Percentiles rank a stretch among this genome's conserved stretches.
These are phyloP conservation scores for Falco peregrinus DNA, from an alignment of 2,797 vertebrate species.

Conservation along the genomic window DNA sequence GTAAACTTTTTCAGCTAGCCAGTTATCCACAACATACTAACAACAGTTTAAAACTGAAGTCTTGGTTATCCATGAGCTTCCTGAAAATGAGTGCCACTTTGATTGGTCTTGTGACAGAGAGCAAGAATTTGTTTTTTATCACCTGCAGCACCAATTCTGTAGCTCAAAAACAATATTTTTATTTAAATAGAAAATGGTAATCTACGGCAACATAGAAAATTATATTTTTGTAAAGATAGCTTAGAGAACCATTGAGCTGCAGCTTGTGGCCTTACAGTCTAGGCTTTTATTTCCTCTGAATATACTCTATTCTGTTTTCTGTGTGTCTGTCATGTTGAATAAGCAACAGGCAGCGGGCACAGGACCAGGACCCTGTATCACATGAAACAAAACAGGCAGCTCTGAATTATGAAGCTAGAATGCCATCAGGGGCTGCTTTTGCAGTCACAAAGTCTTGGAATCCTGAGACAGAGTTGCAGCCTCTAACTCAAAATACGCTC, in stretches of 20 bases:
- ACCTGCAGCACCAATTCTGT: neutral
- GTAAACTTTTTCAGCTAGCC: too few species aligned
- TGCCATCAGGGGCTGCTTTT: neutral
- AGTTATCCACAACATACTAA: too few species aligned
- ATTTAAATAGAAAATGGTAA: constrained; percentile 5
- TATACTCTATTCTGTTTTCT: constrained; percentile 15
- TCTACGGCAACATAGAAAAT: constrained; percentile 5
- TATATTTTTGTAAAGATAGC: constrained; percentile 17
- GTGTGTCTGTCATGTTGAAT: constrained; percentile 2
- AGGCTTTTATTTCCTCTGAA: constrained; percentile 57
- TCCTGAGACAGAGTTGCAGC: neutral
- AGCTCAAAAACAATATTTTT: constrained; percentile 22
- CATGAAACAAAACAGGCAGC: constrained; percentile 26
- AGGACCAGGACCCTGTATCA: neutral
- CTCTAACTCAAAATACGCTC: neutral
- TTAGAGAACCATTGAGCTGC: neutral
- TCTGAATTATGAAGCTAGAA: neutral
- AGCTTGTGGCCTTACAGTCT: constrained; percentile 6
- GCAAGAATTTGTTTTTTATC: neutral
- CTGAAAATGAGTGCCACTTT: neutral
- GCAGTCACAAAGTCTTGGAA: neutral
- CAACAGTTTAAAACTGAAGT: neutral
- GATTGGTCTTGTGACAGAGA: neutral
- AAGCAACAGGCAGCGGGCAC: constrained; percentile 16
- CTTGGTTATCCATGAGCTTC: neutral